A percentile compares a stretch with the other conserved stretches of the same genome.
Conservation (phyloP, 2,888 invertebrate genomes). For the Drosophila dives region DNA sequence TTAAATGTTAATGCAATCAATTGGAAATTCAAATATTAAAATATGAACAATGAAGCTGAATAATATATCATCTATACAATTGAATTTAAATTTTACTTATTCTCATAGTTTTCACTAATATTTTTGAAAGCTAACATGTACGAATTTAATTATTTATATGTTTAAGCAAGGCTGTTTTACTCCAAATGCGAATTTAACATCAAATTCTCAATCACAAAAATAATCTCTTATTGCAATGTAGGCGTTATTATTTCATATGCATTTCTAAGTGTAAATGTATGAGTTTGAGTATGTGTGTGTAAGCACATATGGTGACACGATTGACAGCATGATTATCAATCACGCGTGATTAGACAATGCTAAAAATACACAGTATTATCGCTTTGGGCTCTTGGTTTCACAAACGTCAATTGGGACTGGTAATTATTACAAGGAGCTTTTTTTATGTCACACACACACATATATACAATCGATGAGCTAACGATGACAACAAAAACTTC, state of each 20-base stretch:
- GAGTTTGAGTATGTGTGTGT: neutral
- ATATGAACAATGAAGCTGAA: neutral
- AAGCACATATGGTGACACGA: constrained; percentile 29
- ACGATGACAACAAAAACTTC: constrained; percentile 57
- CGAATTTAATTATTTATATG: neutral
- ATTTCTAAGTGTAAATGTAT: neutral
- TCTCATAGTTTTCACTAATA: neutral
- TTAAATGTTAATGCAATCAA: neutral
- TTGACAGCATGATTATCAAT: constrained; percentile 73
- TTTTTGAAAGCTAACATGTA: neutral
- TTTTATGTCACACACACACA: constrained; percentile 1
- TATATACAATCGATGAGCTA: neutral
- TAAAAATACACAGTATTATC: constrained; percentile 77
- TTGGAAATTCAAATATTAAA: neutral
- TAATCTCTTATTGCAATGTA: neutral
- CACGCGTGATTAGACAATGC: constrained; percentile 69
- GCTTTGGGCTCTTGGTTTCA: constrained; percentile 31
- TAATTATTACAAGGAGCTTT: constrained; percentile 66
- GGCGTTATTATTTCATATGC: neutral
- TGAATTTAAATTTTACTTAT: neutral
- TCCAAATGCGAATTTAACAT: neutral
- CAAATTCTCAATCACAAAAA: neutral
- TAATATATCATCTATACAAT: neutral
- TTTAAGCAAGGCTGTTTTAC: neutral
- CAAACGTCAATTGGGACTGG: constrained; percentile 50